Evolutionary conservation across 2,113 vertebrate species (phyloP), one percentile per base, ranked within the genome.

Genomic region (Crotophaga sulcirostris): DNA sequence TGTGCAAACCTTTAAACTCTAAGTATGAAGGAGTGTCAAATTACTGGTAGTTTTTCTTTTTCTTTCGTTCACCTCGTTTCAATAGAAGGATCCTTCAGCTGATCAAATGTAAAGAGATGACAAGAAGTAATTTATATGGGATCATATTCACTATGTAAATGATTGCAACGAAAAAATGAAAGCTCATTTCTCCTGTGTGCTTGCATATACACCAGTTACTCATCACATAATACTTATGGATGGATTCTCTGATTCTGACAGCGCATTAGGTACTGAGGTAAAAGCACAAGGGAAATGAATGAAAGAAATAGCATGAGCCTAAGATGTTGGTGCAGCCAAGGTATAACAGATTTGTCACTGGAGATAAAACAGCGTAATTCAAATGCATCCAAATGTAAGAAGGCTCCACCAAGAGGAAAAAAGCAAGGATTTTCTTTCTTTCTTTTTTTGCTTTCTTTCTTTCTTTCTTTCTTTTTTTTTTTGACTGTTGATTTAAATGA

Each of bases 31-130:
- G 54, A 84, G 77, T 91, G 87, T 97, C 95, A 96, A 87, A 90
- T 91, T 51, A 64, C 68, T 64, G 83, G 33, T 94, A 76, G 68
- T 93, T 97, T 96, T 89, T 87, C 68, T 74, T 95, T 49, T 70
- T 76, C 68, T 74, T 95, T 49, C 67, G 74, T 78, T 87, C 82
- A 38, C 38, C 45, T 2, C 0, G 13, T 90, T 95, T 92, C 91
- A 64, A 83, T 59, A 91, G 95, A 95, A 60, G 79, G 49, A 95
- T 92, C 79, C 80, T 97, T 97, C 89, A 94, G 72, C 95, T 90
- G 96, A 95, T 98, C 94, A 96, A 96, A 96, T 97, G 84, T 88
- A 94, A 76, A 79, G 52, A 93, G 81, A 96, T 97, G 97, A 97
- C 96, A 98, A 77, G 93, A 96, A 87, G 95, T 96, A 97, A 97